Percentiles rank a stretch among this genome's conserved stretches.
These are phyloP conservation scores for Orycteropus afer DNA, from an alignment of 2,113 vertebrate genomes.

Conservation along the genomic window DNA sequence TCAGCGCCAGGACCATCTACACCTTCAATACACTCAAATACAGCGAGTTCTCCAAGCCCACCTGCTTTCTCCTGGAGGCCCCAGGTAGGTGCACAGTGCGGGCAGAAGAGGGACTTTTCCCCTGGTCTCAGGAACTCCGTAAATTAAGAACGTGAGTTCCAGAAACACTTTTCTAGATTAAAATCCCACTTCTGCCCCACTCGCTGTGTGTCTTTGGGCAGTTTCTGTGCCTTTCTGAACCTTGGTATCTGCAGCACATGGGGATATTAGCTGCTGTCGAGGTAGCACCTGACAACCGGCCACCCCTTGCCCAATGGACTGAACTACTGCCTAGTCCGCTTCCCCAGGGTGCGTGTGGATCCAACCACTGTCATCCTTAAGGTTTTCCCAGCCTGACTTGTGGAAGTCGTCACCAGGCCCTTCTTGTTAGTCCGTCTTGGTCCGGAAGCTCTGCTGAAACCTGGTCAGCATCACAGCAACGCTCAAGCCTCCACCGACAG, in stretches of 20 bases:
- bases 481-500: background rate
- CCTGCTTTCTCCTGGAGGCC: slow-evolving; percentile 56
- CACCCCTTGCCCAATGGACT: background rate
- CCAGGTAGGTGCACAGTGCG: slow-evolving; percentile 54
- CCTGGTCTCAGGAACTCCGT: background rate
- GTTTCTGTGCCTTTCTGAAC: background rate
- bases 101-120: background rate
- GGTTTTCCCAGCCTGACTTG: background rate
- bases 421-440: background rate
- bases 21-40: slow-evolving; percentile 3
- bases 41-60: slow-evolving; percentile 68
- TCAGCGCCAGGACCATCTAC: slow-evolving; percentile 71
- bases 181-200: background rate
- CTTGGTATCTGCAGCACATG: background rate
- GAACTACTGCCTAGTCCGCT: background rate
- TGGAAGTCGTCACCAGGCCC: background rate
- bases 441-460: background rate
- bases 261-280: background rate
- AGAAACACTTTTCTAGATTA: background rate
- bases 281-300: background rate
- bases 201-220: background rate
- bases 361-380: background rate
- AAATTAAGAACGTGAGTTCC: background rate
- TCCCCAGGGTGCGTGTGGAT: background rate
- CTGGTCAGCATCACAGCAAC: background rate